phyloP scores from a whole-genome alignment of 2,113 vertebrate species.

The Anguilla japonica region DNA sequence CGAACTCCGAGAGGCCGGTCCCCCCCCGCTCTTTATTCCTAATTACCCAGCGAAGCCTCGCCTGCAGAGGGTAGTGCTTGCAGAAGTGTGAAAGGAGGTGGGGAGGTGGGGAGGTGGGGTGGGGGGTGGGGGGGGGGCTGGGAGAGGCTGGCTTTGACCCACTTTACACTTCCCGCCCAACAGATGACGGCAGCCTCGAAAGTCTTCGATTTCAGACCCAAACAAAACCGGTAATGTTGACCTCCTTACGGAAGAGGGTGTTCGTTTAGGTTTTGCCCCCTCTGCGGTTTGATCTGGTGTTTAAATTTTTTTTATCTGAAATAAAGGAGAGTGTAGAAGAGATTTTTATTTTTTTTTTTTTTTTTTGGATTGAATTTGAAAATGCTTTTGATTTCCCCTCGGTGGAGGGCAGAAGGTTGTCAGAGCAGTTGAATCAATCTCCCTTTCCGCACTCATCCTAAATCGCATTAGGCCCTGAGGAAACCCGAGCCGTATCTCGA shows the following conservation, averaged over 20 bases:
- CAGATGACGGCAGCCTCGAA: background rate
- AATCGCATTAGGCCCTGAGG: slow-evolving; percentile 18
- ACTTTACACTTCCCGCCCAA: background rate
- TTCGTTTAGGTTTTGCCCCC: background rate
- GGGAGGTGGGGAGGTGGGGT: background rate
- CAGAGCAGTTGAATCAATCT: slow-evolving; percentile 5
- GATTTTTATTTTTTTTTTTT: background rate
- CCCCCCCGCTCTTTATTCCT: slow-evolving; percentile 6
- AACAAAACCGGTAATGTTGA: background rate
- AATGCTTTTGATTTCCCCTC: slow-evolving; percentile 13
- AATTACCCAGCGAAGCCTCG: background rate
- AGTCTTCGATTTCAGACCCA: background rate
- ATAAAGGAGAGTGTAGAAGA: background rate
- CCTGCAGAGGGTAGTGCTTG: background rate
- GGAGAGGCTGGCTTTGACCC: background rate
- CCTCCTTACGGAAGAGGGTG: background rate
- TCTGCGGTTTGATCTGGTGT: background rate
- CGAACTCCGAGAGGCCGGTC: background rate
- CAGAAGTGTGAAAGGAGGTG: background rate
- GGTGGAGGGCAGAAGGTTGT: slow-evolving; percentile 12
- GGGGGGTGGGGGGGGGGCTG: too few relatives aligned
- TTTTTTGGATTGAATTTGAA: background rate
- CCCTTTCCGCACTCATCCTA: slow-evolving; percentile 5
- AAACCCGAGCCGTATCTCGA: slow-evolving; percentile 1
- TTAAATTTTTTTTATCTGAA: background rate